Evolutionary conservation across 2,797 vertebrate species (phyloP).

Genomic region (Chelmon rostratus): DNA sequence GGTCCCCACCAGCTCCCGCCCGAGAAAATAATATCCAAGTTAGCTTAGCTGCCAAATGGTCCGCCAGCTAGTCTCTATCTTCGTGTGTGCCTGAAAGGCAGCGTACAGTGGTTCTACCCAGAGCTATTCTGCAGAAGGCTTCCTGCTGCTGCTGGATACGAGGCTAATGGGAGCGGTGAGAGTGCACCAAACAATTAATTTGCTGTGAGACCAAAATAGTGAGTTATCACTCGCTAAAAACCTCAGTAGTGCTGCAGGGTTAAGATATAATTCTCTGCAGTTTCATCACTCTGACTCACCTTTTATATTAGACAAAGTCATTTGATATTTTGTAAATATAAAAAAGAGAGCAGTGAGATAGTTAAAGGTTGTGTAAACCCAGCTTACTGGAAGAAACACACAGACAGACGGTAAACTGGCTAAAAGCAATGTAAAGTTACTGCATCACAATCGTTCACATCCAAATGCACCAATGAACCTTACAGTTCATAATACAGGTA

Average conservation of each 20-base stretch:
- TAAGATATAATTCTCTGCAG: not conserved
- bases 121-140: not conserved
- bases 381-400: not conserved
- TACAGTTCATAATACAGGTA: not conserved
- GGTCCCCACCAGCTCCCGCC: not conserved
- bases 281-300: not conserved
- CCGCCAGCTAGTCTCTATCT: not conserved
- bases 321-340: not conserved
- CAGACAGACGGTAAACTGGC: too few relatives aligned
- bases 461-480: not conserved
- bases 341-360: not conserved
- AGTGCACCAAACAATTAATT: not conserved
- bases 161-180: not conserved
- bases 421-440: too few relatives aligned
- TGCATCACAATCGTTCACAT: not conserved
- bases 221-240: not conserved
- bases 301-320: not conserved
- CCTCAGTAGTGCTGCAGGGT: not conserved
- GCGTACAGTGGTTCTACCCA: conserved; percentile 2
- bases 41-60: not conserved
- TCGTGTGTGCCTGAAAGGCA: not conserved
- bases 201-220: not conserved
- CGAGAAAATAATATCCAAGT: not conserved
- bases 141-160: not conserved
- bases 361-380: not conserved